Evolutionary conservation across 64 coral and sea anemone species (phyloP), one percentile per base, ranked within the genome.

Genomic region (Actinia tenebrosa): DNA sequence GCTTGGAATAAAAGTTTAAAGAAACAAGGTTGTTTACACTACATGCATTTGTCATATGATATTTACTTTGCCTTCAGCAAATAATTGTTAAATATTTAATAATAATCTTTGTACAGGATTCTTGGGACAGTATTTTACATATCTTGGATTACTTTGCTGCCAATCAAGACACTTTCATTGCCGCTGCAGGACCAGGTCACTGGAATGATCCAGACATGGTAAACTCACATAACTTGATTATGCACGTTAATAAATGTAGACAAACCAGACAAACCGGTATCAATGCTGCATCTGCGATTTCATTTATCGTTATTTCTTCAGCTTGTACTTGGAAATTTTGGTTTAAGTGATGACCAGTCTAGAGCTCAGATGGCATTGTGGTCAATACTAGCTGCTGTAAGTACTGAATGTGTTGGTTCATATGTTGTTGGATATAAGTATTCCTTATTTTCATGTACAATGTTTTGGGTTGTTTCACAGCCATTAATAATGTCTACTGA

Each of bases 151-250:
- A 96, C 63, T 96, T 93, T 90, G 94, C 94, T 44, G 85, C 86
- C 37, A 96, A 96, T 59, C 94, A 96, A 82, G 91, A 93, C 78
- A 90, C 56, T 7, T 96, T 93, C 86, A 87, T 78, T 3, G 53
- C 94, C 17, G 94, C 86, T 1, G 94, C 94, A 22, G 91, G 94
- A 0, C 94, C 94, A 53, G 94, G 94, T 4, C 91, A 89, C 54
- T 96, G 94, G 94, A 93, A 96, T 86, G 94, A 96, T 37, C 94
- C 94, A 71, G 94, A 96, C 86, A 84, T 85, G 94, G 91, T 95
- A 79, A 71, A 83, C 58, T 37, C 30, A 37, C 30, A 37, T 37
- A 37, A 37, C 30, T 37, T 37, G 1, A 37, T 37, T 37, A 37
- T 37, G 30, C 30, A 37, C 0, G 30, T 37, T 37, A 37, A 56